Conservation (phyloP, 2,113 vertebrate genomes). For the Recurvirostra avosetta region DNA sequence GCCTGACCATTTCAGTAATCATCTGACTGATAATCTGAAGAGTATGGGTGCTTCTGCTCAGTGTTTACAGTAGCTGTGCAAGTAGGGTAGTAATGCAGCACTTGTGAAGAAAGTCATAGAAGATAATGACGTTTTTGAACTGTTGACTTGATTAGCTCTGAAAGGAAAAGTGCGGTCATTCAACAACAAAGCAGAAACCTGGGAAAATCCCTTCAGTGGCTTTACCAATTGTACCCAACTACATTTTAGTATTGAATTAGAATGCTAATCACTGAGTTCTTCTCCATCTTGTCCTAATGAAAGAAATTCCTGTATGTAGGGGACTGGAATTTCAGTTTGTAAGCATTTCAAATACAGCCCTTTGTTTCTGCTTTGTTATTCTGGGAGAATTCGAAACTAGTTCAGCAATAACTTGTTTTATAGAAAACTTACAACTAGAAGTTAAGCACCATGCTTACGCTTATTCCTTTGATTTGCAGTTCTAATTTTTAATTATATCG, state of each 20-base stretch:
- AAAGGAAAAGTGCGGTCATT: background rate
- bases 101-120: background rate
- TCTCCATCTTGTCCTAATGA: background rate
- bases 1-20: background rate
- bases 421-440: background rate
- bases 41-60: background rate
- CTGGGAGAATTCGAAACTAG: background rate
- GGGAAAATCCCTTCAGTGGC: background rate
- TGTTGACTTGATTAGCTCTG: background rate
- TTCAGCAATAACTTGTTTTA: background rate
- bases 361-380: background rate
- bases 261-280: background rate
- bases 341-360: background rate
- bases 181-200: background rate
- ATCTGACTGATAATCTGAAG: background rate
- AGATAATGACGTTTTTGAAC: background rate
- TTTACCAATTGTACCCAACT: background rate
- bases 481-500: background rate
- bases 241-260: background rate
- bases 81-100: background rate
- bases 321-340: background rate
- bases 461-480: background rate
- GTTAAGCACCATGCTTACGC: background rate
- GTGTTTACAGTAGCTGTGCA: background rate
- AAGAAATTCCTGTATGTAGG: background rate